These are phyloP conservation scores for Yoshiicerus persimilis DNA, from an alignment of 1,140 invertebrate genomes.

Conservation along the genomic window DNA sequence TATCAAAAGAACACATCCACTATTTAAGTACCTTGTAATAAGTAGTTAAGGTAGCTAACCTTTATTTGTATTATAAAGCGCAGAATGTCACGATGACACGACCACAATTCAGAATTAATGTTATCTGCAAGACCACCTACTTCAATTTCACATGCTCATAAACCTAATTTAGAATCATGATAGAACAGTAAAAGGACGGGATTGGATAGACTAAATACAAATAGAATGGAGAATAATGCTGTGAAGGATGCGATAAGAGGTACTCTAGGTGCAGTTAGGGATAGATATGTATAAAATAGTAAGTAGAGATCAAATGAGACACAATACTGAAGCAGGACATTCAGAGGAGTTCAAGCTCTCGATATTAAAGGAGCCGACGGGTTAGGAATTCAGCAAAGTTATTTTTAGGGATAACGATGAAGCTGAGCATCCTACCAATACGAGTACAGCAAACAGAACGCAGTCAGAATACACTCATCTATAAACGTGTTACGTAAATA, in stretches of 20 bases:
- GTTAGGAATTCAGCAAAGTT: slow-evolving; percentile 1
- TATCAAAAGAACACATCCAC: background rate
- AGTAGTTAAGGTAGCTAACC: background rate
- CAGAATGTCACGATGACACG: background rate
- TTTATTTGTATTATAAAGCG: background rate
- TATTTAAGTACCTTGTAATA: background rate
- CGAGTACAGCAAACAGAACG: too few relatives aligned
- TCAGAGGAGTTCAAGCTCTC: background rate
- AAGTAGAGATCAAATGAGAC: background rate
- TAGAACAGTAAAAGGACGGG: background rate
- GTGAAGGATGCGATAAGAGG: too few relatives aligned
- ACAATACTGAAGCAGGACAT: background rate
- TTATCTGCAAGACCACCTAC: background rate
- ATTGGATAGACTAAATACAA: background rate
- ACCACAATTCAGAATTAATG: background rate
- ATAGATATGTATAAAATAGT: background rate
- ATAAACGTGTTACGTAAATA: background rate
- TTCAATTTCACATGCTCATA: background rate
- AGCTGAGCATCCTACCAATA: background rate
- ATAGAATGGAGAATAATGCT: background rate
- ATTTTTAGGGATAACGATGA: slow-evolving; percentile 34
- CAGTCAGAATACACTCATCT: background rate
- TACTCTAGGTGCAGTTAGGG: too few relatives aligned
- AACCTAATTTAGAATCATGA: background rate
- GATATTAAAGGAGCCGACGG: slow-evolving; percentile 21